Percentiles rank a stretch among this genome's conserved stretches.
phyloP scores from a whole-genome alignment of 2,888 invertebrate genomes.

The Steinernema scapterisci region DNA sequence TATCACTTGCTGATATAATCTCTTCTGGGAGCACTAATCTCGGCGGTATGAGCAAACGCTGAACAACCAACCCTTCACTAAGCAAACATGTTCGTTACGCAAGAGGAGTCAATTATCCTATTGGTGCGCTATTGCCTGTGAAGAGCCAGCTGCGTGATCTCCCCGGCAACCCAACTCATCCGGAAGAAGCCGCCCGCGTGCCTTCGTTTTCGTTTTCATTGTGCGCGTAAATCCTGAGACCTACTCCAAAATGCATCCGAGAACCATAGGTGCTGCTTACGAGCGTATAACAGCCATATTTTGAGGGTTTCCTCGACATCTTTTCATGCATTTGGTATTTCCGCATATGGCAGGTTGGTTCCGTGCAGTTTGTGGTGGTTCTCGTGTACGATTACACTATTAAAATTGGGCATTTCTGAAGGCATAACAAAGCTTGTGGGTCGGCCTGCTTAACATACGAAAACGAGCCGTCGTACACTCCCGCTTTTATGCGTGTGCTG shows the following conservation, averaged over 20 bases:
- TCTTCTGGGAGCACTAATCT: slow-evolving; percentile 31
- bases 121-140: slow-evolving; percentile 32
- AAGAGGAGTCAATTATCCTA: slow-evolving; percentile 33
- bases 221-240: neutral
- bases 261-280: neutral
- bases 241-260: neutral
- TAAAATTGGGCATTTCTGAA: neutral
- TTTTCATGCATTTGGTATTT: neutral
- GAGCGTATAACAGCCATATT: neutral
- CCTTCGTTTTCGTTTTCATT: neutral
- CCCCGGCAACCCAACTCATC: slow-evolving; percentile 10
- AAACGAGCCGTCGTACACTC: slow-evolving; percentile 15
- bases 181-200: neutral
- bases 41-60: slow-evolving; percentile 23
- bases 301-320: neutral
- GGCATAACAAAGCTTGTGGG: neutral
- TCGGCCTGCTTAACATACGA: slow-evolving; percentile 14
- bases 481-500: slow-evolving; percentile 24
- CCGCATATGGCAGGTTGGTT: too few relatives aligned
- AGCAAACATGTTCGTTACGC: slow-evolving; percentile 32
- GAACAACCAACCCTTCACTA: slow-evolving; percentile 30
- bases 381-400: neutral
- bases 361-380: too few relatives aligned
- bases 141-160: slow-evolving; percentile 9
- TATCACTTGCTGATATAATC: slow-evolving; percentile 25